phyloP scores from a whole-genome alignment of 2,888 invertebrate genomes.

The Latrodectus hesperus region DNA sequence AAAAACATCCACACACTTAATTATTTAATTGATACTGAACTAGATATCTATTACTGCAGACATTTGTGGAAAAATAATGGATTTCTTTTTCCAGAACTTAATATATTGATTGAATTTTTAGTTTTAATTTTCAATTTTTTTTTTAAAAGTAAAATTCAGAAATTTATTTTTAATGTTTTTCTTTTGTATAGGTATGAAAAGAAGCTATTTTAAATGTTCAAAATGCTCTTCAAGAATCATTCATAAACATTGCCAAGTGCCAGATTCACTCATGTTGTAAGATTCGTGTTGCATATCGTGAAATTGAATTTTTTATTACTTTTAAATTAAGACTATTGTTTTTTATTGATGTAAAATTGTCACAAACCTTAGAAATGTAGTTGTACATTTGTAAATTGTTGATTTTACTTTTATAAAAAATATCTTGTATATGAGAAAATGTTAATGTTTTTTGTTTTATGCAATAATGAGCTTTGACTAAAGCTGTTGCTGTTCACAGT shows the following conservation, averaged over 20 bases:
- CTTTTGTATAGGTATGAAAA: slow-evolving; percentile 58
- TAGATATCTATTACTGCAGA: too few species aligned
- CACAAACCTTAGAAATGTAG: too few species aligned
- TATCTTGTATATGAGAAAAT: background rate
- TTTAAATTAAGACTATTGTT: too few species aligned
- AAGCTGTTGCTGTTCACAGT: slow-evolving; percentile 3
- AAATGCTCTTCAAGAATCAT: background rate
- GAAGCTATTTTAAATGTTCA: slow-evolving; percentile 55
- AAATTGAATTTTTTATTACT: background rate
- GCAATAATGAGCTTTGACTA: background rate
- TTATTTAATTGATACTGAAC: too few species aligned
- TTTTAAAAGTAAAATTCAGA: background rate
- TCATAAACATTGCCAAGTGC: slow-evolving; percentile 28
- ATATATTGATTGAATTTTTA: too few species aligned
- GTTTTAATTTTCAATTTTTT: too few species aligned
- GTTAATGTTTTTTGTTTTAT: background rate
- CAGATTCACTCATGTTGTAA: slow-evolving; percentile 28
- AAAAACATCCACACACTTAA: too few species aligned
- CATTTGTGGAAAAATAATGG: too few species aligned
- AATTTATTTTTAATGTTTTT: background rate
- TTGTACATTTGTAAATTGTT: too few species aligned
- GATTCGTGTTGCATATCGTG: slow-evolving; percentile 34
- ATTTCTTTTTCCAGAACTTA: too few species aligned
- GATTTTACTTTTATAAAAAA: background rate
- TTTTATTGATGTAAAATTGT: too few species aligned